Evolutionary conservation across 2,797 vertebrate genomes (phyloP).

Genomic region (Pipistrellus nathusii): DNA sequence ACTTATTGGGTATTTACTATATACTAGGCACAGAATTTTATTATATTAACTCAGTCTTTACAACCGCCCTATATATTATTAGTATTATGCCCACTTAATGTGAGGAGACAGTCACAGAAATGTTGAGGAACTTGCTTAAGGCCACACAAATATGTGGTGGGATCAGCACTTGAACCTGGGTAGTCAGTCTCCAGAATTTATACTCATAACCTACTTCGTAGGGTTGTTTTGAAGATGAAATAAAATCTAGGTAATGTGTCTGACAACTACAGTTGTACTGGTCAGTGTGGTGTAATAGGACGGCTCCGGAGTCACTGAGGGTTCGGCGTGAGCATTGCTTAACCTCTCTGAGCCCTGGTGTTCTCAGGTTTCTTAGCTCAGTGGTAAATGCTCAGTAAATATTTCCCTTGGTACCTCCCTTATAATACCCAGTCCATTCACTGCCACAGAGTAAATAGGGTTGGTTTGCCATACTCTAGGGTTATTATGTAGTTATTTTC

Average conservation of each 20-base stretch:
- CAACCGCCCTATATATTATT: not conserved
- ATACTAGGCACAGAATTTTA: not conserved
- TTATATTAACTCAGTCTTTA: not conserved
- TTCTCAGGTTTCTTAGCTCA: not conserved
- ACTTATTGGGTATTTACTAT: not conserved
- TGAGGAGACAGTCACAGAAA: not conserved
- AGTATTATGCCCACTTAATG: not conserved
- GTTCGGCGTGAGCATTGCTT: not conserved
- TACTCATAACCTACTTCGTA: not conserved
- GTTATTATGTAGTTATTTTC: conserved; percentile 25
- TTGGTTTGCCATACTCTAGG: not conserved
- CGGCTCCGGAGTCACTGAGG: not conserved
- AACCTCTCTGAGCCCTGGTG: not conserved
- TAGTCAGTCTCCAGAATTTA: not conserved
- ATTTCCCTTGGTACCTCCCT: not conserved
- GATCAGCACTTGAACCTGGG: not conserved
- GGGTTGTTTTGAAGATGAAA: not conserved
- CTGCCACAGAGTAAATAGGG: not conserved
- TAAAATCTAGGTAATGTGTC: not conserved
- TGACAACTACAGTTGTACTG: not conserved
- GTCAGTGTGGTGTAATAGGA: not conserved
- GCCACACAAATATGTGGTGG: not conserved
- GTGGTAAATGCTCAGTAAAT: not conserved
- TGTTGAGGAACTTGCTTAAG: not conserved
- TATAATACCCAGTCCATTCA: not conserved